phyloP scores from a whole-genome alignment of 2,888 invertebrate species.

The Drosophila dives region DNA sequence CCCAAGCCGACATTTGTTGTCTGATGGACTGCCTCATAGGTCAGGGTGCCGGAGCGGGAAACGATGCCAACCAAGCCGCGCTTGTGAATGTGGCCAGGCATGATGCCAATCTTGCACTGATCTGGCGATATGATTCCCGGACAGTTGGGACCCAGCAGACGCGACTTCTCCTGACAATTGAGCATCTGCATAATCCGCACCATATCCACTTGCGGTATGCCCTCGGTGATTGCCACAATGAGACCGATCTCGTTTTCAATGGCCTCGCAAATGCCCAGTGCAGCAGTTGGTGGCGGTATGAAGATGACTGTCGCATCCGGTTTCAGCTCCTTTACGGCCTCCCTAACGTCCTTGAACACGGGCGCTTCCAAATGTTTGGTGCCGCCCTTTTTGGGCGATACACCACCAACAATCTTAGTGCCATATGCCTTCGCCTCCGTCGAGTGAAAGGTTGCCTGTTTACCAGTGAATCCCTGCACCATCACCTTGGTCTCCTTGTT shows the following conservation, averaged over 20 bases:
- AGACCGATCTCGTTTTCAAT: slow-evolving; percentile 97
- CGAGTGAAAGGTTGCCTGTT: slow-evolving; percentile 96
- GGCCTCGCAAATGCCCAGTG: slow-evolving; percentile 95
- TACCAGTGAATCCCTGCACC: slow-evolving; percentile 99
- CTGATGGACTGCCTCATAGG: slow-evolving; percentile 99
- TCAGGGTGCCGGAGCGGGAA: slow-evolving; percentile 98
- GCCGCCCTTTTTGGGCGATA: slow-evolving; percentile 92
- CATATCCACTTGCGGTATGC: slow-evolving; percentile 99
- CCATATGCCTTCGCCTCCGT: slow-evolving; percentile 99
- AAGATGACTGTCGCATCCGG: slow-evolving; percentile 97
- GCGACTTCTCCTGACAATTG: slow-evolving; percentile 93
- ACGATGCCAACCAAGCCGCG: slow-evolving; percentile 96
- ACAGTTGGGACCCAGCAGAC: slow-evolving; percentile 98
- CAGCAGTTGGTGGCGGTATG: slow-evolving; percentile 96
- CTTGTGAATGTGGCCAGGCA: slow-evolving; percentile 99
- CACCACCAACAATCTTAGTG: slow-evolving; percentile 94
- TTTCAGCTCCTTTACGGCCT: slow-evolving; percentile 93
- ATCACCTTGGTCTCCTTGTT: slow-evolving; percentile 95
- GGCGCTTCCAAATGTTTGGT: slow-evolving; percentile 91
- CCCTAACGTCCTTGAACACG: slow-evolving; percentile 85
- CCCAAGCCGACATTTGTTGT: slow-evolving; percentile 95
- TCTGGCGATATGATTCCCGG: slow-evolving; percentile 98
- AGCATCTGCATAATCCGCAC: slow-evolving; percentile 96
- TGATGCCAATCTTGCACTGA: slow-evolving; percentile 99
- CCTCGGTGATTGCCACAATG: slow-evolving; percentile 99